Evolutionary conservation across 1,140 invertebrate species (phyloP), one percentile per base, ranked within the genome.

Genomic region (Drosophila sproati): DNA sequence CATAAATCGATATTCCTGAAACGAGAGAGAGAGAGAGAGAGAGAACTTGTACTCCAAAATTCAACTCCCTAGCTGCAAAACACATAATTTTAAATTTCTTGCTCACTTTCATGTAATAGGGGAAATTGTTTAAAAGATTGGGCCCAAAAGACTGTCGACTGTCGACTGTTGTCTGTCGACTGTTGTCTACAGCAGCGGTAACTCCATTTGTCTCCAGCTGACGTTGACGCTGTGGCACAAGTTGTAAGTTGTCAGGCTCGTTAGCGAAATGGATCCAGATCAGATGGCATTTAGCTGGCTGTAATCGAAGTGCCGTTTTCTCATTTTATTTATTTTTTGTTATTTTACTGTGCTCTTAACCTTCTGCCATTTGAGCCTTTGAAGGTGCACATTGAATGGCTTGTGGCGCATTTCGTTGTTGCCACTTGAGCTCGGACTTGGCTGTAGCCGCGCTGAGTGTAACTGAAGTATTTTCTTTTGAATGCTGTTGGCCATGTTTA

Each of bases 181-280:
- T 43, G 39, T 43, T n/a, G 39, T n/a, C 20, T 20, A n/a, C 3
- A 43, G 10, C 39, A 39, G 50, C 37, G 2, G 29, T 34, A 20
- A 8, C 35, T 31, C 41, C 37, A 66, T 72, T 72, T 57, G 39
- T 66, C 54, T 45, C 43, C 43, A 20, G 12, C 20, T 52, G 67
- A 51, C 41, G 59, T 55, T 63, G 51, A 55, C 43, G 35, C 52
- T 64, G 45, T 59, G 45, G 10, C 37, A 66, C 67, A 69, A 52
- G 60, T 50, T 57, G 61, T 63, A 56, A 47, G 32, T 55, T 62
- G 67, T 70, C 67, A 62, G 35, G 57, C 50, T 39, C 31, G 31
- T 66, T 66, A 32, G 70, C 66, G 31, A 67, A 73, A 67, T 73
- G 54, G 37, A 39, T 50, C 45, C 43, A 66, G 45, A 51, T 66